Conservation (phyloP, 1,140 invertebrate genomes). For the Drosophila lacteicornis region DNA sequence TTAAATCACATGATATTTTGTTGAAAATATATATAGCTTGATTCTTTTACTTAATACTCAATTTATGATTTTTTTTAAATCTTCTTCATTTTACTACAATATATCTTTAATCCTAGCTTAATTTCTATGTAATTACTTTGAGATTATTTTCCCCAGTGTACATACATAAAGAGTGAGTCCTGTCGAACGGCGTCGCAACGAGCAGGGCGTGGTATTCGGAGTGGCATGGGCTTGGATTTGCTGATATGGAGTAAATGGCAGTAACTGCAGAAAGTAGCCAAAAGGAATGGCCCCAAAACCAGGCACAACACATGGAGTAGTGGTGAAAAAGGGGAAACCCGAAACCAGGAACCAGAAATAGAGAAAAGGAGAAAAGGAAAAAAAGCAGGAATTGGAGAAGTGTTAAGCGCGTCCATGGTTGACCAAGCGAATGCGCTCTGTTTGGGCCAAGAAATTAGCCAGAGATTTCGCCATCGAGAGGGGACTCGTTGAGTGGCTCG, state of each 20-base stretch:
- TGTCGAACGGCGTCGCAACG: conserved; percentile 43
- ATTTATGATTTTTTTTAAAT: background rate
- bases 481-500: conserved; percentile 16
- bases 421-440: conserved; percentile 42
- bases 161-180: conserved; percentile 40
- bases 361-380: background rate
- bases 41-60: no score
- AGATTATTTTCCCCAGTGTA: background rate
- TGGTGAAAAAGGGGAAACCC: background rate
- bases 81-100: background rate
- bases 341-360: background rate
- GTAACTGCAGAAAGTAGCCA: conserved; percentile 56
- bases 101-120: background rate
- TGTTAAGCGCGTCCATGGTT: conserved; percentile 45
- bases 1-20: no score
- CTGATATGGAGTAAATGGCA: conserved; percentile 59
- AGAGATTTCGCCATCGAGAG: conserved; percentile 31
- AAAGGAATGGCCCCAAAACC: conserved; percentile 39
- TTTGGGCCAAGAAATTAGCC: conserved; percentile 51
- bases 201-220: conserved; percentile 39
- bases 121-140: no score
- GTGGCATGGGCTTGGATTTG: conserved; percentile 43
- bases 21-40: no score
- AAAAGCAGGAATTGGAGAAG: conserved; percentile 8
- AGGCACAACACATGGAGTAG: conserved; percentile 4